Percentiles rank a stretch among this genome's conserved stretches.
Evolutionary conservation across 1,140 invertebrate genomes (phyloP).

Genomic region (Ladona fulva): DNA sequence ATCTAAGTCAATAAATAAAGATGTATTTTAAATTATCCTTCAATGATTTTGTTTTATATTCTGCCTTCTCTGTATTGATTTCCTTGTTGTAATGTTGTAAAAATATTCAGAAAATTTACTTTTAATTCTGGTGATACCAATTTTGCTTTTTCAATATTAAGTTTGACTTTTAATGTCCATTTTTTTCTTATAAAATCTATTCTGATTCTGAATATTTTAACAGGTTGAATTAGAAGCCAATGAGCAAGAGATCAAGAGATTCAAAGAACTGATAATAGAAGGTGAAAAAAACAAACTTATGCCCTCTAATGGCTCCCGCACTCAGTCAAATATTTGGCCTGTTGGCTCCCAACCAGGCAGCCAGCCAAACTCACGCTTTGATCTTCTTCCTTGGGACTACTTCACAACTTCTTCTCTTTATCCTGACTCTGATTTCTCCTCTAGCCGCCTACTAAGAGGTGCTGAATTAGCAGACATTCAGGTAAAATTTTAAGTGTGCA

Average conservation of each 20-base stretch:
- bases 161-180: too few species aligned
- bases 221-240: conserved; percentile 41
- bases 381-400: conserved; percentile 73
- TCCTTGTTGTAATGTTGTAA: too few species aligned
- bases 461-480: conserved; percentile 56
- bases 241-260: conserved; percentile 38
- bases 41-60: too few species aligned
- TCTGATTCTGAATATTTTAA: conserved; percentile 22
- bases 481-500: too few species aligned
- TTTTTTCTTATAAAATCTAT: too few species aligned
- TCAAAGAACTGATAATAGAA: conserved; percentile 36
- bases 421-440: conserved; percentile 57
- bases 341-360: conserved; percentile 60
- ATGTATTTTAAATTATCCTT: too few species aligned
- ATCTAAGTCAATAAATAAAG: too few species aligned
- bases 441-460: conserved; percentile 44
- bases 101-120: too few species aligned
- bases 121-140: too few species aligned
- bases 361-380: conserved; percentile 66
- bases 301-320: not conserved
- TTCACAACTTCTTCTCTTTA: conserved; percentile 77
- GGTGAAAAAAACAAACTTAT: conserved; percentile 24
- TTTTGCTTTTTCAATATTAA: too few species aligned
- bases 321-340: conserved; percentile 53
- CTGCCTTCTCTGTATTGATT: too few species aligned